Evolutionary conservation across 2,888 invertebrate genomes (phyloP), one percentile per base, ranked within the genome.

Genomic region (Nomada goodeniana): DNA sequence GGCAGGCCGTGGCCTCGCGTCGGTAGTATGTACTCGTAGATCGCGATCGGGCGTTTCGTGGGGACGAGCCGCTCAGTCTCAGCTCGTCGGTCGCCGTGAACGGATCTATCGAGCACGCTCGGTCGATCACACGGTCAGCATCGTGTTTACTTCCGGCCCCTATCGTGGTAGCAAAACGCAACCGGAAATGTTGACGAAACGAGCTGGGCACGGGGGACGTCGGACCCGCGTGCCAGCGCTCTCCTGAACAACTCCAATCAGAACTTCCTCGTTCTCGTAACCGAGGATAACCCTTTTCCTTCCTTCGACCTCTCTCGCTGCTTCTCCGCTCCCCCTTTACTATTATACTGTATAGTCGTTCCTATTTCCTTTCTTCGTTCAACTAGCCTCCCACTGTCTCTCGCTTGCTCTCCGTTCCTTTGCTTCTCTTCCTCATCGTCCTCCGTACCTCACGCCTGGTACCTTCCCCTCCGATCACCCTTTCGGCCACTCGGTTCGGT

Each of bases 1-100:
- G 55, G 36, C 61, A 70, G 44, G 69, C 78, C 63, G 80, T 73
- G 81, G 72, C 80, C 80, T 68, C 80, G 72, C 82, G 71, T 72
- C 63, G 55, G 57, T 81, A 70, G 47, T 57, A 20, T 57, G 69
- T 65, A 53, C 81, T 82, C 81, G 82, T 79, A 80, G 85, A 80
- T 80, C 85, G 73, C 79, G 81, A 79, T 74, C 77, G 78, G 65
- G 74, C 76, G 73, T 74, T 68, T 42, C 84, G 81, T 52, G 75
- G 76, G 74, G 64, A 75, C 74, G 67, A 69, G 75, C 63, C 74
- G 69, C 72, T 88, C 89, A 89, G 89, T 89, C 89, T 89, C 80
- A 80, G 75, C 87, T 87, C 87, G 88, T 81, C 88, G 79, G 89
- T 86, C 86, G 89, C 83, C 81, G 84, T 78, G 87, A 71, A 80